phyloP scores from a whole-genome alignment of 2,113 vertebrate genomes.

The Fulica atra region DNA sequence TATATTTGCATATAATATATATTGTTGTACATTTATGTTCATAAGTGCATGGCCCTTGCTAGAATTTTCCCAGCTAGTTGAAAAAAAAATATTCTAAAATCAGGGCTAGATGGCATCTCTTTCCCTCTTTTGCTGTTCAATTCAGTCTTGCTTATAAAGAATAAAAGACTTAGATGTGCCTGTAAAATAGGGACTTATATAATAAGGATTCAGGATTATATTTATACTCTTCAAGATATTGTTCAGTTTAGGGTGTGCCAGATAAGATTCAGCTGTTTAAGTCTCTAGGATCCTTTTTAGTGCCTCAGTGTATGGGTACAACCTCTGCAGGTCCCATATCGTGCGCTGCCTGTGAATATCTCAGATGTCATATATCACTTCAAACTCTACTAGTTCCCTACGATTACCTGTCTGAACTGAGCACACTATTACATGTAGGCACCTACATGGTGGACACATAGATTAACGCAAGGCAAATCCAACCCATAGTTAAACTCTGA shows the following conservation, averaged over 20 bases:
- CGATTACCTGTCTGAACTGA: not conserved
- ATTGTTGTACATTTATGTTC: not conserved
- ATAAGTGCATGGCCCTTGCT: not conserved
- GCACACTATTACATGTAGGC: not conserved
- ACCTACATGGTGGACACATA: not conserved
- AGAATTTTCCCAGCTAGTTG: not conserved
- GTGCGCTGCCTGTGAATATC: not conserved
- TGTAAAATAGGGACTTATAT: not conserved
- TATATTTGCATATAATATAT: not conserved
- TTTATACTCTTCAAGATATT: not conserved
- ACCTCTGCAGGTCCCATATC: not conserved
- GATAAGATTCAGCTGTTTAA: not conserved
- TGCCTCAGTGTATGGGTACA: rapidly evolving
- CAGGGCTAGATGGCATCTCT: rapidly evolving
- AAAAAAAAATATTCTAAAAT: not conserved
- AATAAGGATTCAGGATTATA: not conserved
- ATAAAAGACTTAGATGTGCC: not conserved
- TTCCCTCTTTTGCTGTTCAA: not conserved
- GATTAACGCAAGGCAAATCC: not conserved
- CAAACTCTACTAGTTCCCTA: not conserved
- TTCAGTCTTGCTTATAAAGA: not conserved
- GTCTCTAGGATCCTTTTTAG: not conserved
- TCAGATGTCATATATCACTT: not conserved
- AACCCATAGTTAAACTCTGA: not conserved
- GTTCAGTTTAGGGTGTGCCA: not conserved